These are phyloP conservation scores for Nilaparvata lugens DNA, from an alignment of 1,140 invertebrate species.

Conservation along the genomic window DNA sequence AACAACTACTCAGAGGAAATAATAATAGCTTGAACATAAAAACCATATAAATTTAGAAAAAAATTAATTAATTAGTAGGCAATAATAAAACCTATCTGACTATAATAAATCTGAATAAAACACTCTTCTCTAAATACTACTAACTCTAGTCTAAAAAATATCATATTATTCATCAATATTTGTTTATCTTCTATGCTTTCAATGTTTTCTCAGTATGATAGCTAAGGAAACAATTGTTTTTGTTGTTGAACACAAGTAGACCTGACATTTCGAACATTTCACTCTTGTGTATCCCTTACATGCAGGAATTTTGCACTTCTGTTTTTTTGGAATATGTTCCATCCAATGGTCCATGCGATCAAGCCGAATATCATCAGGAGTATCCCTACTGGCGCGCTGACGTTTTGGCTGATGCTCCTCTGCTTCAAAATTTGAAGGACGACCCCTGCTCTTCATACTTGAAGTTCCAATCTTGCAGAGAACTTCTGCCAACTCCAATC, in stretches of 20 bases:
- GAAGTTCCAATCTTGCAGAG: background rate
- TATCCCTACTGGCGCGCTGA: background rate
- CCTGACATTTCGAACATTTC: background rate
- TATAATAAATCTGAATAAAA: too few species aligned
- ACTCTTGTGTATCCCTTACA: background rate
- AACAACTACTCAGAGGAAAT: too few species aligned
- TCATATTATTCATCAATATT: background rate
- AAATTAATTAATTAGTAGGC: too few species aligned
- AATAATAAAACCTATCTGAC: too few species aligned
- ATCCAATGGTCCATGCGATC: background rate
- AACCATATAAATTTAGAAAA: too few species aligned
- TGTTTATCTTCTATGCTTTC: background rate
- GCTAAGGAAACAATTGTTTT: background rate
- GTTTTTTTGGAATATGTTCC: background rate
- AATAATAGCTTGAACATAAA: too few species aligned
- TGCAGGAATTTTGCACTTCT: background rate
- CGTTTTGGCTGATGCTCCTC: background rate
- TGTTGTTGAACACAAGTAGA: background rate
- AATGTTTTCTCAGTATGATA: slow-evolving; percentile 10
- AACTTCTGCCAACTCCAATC: background rate
- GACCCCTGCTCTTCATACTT: background rate
- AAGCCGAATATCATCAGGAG: background rate
- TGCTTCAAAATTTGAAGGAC: background rate
- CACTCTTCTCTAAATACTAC: too few species aligned
- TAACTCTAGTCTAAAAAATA: too few species aligned